Percentiles rank a stretch among this genome's conserved stretches.
Conservation (phyloP, 2,888 invertebrate species). For the Pseudoips prasinana region DNA sequence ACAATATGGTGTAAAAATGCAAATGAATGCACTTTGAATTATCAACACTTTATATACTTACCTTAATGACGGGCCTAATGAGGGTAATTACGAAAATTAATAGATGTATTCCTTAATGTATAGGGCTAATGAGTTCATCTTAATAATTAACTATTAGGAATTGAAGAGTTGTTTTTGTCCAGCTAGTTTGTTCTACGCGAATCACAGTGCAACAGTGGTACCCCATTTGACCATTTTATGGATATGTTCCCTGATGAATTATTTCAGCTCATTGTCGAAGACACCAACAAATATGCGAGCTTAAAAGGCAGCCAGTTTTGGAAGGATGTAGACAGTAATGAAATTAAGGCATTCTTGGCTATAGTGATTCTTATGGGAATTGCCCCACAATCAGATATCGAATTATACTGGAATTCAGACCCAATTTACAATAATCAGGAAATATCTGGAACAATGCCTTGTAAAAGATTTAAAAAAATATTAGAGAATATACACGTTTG, state of each 20-base stretch:
- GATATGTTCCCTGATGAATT: conserved; percentile 13
- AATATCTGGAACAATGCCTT: conserved; percentile 8
- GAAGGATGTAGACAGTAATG: conserved; percentile 11
- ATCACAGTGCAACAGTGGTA: conserved; percentile 9
- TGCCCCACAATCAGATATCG: conserved; percentile 12
- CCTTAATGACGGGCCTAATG: too few relatives aligned
- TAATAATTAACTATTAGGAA: too few relatives aligned
- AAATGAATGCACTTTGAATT: too few relatives aligned
- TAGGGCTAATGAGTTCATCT: too few relatives aligned
- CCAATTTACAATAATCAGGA: conserved; percentile 17
- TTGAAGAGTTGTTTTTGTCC: too few relatives aligned
- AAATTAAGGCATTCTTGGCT: conserved; percentile 15
- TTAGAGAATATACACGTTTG: conserved; percentile 12
- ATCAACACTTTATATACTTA: too few relatives aligned
- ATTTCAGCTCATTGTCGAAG: conserved; percentile 3
- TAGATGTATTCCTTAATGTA: too few relatives aligned
- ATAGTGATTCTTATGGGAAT: conserved; percentile 17
- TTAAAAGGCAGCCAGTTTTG: conserved; percentile 11
- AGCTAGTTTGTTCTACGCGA: too few relatives aligned
- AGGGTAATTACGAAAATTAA: too few relatives aligned
- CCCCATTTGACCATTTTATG: conserved; percentile 14
- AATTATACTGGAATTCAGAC: conserved; percentile 17
- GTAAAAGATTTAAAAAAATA: conserved; percentile 11
- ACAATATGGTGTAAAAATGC: too few relatives aligned
- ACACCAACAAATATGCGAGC: conserved; percentile 15